Conservation (phyloP, 2,888 invertebrate species). For the Drosophila aldrichi region DNA sequence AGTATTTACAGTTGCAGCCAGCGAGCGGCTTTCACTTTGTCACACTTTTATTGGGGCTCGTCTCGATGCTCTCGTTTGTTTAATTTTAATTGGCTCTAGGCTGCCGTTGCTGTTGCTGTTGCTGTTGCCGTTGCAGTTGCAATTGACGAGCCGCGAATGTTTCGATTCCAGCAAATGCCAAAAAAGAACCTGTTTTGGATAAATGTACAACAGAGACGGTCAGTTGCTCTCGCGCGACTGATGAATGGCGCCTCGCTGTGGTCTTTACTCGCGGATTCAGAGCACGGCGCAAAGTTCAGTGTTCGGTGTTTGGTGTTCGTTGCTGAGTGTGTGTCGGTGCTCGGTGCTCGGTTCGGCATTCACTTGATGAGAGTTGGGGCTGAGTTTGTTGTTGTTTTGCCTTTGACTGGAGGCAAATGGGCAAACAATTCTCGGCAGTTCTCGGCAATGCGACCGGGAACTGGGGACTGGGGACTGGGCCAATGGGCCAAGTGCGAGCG, state of each 20-base stretch:
- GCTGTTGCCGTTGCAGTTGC: conserved; percentile 19
- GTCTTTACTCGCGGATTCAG: conserved; percentile 29
- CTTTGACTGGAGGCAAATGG: conserved; percentile 55
- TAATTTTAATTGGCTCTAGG: conserved; percentile 27
- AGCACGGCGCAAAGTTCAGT: conserved; percentile 10
- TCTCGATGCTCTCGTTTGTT: conserved; percentile 25
- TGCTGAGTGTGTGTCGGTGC: conserved; percentile 23
- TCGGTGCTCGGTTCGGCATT: conserved; percentile 18
- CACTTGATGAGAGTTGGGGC: conserved; percentile 16
- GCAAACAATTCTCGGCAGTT: conserved; percentile 64
- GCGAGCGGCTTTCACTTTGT: conserved; percentile 16
- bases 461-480: conserved; percentile 66
- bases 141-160: conserved; percentile 29
- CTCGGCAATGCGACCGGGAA: conserved; percentile 27
- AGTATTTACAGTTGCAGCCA: conserved; percentile 8
- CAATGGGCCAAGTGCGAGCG: conserved; percentile 61
- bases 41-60: conserved; percentile 1
- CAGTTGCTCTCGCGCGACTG: conserved; percentile 73
- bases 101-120: conserved; percentile 5
- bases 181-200: conserved; percentile 3
- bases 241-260: conserved; percentile 40
- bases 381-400: conserved; percentile 52
- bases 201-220: conserved; percentile 48
- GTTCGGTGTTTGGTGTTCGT: conserved; percentile 1
- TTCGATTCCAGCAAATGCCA: conserved; percentile 7